Evolutionary conservation across 2,797 vertebrate species (phyloP), one percentile per base, ranked within the genome.

Genomic region (Hemitrygon akajei): DNA sequence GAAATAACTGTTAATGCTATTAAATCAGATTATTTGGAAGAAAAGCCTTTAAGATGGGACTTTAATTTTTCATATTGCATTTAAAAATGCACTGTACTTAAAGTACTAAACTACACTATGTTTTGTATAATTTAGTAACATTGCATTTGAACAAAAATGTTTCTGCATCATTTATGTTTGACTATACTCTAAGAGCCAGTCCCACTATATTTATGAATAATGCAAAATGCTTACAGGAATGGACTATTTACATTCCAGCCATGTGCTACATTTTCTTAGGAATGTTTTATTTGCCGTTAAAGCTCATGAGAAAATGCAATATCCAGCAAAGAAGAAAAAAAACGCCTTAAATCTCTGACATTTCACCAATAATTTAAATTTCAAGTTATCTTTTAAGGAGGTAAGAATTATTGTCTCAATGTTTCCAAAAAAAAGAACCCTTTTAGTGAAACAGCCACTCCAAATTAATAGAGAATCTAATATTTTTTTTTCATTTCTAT

Each of bases 91-190:
- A 93, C 34, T 75, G 71, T 93, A 56, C 71, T 93, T 93, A 93
- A 93, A 93, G 25, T 56, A 76, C 91, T 56, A 93, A 71, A 93
- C 91, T 75, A 76, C 25, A 76, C 94, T 94, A 87, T 80, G 93
- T 93, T 94, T 95, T 95, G 93, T 95, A 89, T 94, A 95, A 94
- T 66, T 95, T 94, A 95, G 92, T 94, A 96, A 96, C 94, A 95
- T 94, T 94, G n/a, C 94, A 95, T 96, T 96, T 96, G 95, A 95
- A 96, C 95, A 95, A 93, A 95, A 95, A 94, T 94, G 94, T 94
- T 94, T 95, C 22, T 96, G 96, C 96, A 97, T 96, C 96, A 96
- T 97, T 97, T 96, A 96, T 97, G 95, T 95, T 96, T 97, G 95
- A 97, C 96, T 97, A 96, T 93, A 94, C 79, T 94, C 81, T 96